Conservation (phyloP, 2,888 invertebrate genomes). For the Acleris literana region DNA sequence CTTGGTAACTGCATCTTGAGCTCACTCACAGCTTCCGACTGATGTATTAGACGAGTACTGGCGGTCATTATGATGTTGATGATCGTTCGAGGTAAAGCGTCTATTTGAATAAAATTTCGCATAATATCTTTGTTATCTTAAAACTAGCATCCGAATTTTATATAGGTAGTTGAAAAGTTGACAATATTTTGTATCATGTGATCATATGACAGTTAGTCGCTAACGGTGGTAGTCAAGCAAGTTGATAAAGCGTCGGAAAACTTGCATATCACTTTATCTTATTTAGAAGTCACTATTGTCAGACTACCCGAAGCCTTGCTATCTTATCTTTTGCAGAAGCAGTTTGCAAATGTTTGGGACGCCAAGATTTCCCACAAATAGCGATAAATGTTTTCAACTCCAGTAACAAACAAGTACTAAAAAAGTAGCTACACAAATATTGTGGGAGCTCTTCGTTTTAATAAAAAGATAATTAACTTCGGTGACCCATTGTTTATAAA, state of each 20-base stretch:
- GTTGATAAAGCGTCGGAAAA: background rate
- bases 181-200: no score
- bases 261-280: constrained; percentile 5
- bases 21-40: constrained; percentile 20
- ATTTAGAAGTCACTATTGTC: constrained; percentile 5
- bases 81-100: no score
- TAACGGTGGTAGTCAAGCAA: background rate
- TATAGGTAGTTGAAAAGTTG: no score
- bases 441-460: background rate
- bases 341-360: constrained; percentile 2
- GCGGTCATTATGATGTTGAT: background rate
- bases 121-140: no score
- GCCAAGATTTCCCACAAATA: constrained; percentile 11
- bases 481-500: constrained; percentile 16
- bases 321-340: constrained; percentile 18
- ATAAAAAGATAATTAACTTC: constrained; percentile 13
- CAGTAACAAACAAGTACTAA: background rate
- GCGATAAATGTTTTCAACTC: constrained; percentile 3
- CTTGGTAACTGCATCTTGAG: constrained; percentile 33
- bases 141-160: no score
- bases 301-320: background rate
- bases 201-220: no score
- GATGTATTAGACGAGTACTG: background rate
- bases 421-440: background rate
- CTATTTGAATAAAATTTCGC: no score